phyloP scores from a whole-genome alignment of 2,113 vertebrate species.

The Holacanthus passer region DNA sequence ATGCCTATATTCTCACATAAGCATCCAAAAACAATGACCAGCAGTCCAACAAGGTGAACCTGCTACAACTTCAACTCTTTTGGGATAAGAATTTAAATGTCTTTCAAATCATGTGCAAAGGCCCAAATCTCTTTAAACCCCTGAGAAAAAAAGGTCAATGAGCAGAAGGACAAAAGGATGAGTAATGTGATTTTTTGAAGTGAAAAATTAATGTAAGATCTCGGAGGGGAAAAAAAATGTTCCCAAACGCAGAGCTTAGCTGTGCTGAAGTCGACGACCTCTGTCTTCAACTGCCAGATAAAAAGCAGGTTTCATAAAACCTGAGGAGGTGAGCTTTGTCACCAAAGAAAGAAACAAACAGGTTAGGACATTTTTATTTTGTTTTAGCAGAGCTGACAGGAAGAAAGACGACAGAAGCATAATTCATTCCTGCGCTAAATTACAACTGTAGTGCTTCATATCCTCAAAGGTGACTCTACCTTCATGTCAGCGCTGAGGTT shows the following conservation, averaged over 20 bases:
- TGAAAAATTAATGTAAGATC: slow-evolving; percentile 15
- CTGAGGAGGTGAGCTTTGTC: slow-evolving; percentile 10
- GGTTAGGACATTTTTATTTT: neutral
- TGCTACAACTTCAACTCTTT: neutral
- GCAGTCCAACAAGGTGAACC: neutral
- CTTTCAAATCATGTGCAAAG: slow-evolving; percentile 20
- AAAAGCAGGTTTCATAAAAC: slow-evolving; percentile 8
- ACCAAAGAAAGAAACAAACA: slow-evolving; percentile 13
- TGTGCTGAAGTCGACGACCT: slow-evolving; percentile 5
- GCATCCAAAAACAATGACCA: neutral
- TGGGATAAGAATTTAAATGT: neutral
- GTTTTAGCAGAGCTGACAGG: slow-evolving; percentile 11
- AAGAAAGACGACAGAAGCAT: neutral
- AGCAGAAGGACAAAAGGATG: slow-evolving; percentile 6
- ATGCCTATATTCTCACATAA: slow-evolving; percentile 3
- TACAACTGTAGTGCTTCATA: slow-evolving; percentile 6
- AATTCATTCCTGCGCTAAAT: slow-evolving; percentile 11
- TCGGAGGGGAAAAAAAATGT: neutral
- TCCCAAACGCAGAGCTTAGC: neutral
- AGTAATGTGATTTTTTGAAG: slow-evolving; percentile 20
- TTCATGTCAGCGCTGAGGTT: slow-evolving; percentile 35
- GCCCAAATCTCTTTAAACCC: neutral
- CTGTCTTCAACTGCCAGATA: neutral
- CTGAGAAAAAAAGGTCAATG: slow-evolving; percentile 4
- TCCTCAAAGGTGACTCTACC: slow-evolving; percentile 48